Conservation (phyloP, 92 coral and sea anemone genomes). For the Parazoanthus darwini region DNA sequence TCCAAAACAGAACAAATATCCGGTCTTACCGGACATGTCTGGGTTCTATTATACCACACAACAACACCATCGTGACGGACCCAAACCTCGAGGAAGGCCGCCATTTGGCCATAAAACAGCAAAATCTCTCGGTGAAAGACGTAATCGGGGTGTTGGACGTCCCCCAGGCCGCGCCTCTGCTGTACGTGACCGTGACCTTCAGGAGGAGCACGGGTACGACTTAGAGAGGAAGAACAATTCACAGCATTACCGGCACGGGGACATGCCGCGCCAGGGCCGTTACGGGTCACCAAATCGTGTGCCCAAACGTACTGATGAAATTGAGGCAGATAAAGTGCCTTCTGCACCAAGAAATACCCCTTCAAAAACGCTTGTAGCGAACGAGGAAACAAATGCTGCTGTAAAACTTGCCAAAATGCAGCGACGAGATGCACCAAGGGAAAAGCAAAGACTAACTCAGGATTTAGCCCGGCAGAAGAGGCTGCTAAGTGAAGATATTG, state of each 20-base stretch:
- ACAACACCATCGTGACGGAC: constrained; percentile 81
- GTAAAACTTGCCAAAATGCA: constrained; percentile 53
- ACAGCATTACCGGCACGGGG: constrained; percentile 54
- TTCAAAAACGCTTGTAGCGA: constrained; percentile 33
- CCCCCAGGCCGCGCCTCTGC: constrained; percentile 65
- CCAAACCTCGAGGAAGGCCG: constrained; percentile 80
- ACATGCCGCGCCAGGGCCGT: constrained; percentile 67
- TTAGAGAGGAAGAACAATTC: constrained; percentile 46
- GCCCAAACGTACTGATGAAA: constrained; percentile 41
- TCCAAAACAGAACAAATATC: constrained; percentile 51
- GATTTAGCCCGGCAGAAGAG: constrained; percentile 95
- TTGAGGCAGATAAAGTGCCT: constrained; percentile 45
- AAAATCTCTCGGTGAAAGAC: constrained; percentile 64
- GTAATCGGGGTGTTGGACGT: constrained; percentile 67
- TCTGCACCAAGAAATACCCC: constrained; percentile 37
- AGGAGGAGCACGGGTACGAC: constrained; percentile 55
- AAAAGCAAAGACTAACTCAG: constrained; percentile 96
- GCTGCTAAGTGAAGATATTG: constrained; percentile 92
- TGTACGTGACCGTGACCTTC: constrained; percentile 67
- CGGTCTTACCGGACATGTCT: constrained; percentile 70
- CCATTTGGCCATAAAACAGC: constrained; percentile 72
- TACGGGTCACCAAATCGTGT: constrained; percentile 57
- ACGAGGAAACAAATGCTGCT: constrained; percentile 43
- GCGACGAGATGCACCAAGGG: constrained; percentile 93
- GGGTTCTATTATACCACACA: constrained; percentile 81